These are phyloP conservation scores for Atractosteus spatula DNA, from an alignment of 2,113 vertebrate genomes.

Conservation along the genomic window DNA sequence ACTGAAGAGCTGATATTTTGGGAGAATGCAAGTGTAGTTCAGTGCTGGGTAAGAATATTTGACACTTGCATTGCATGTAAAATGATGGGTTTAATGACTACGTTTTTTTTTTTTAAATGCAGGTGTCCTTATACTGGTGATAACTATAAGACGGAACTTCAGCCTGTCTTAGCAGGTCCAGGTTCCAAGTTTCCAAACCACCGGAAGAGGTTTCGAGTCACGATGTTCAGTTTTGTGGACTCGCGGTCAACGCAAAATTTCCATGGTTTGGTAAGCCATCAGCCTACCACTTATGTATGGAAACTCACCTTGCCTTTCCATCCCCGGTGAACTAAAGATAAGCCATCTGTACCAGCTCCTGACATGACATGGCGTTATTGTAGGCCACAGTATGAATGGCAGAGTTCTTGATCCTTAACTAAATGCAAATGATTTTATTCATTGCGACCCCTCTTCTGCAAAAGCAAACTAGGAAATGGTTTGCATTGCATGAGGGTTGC, in stretches of 20 bases:
- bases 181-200: constrained; percentile 47
- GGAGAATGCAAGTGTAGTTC: too few species aligned
- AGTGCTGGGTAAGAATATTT: constrained; percentile 26
- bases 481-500: too few species aligned
- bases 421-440: not conserved
- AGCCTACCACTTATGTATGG: not conserved
- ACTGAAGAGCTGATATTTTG: too few species aligned
- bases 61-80: not conserved
- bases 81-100: not conserved
- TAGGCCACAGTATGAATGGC: too few species aligned
- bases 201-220: constrained; percentile 56
- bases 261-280: constrained; percentile 30
- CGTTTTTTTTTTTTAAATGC: not conserved
- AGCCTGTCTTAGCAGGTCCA: constrained; percentile 24
- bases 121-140: constrained; percentile 65
- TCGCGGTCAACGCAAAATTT: not conserved
- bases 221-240: constrained; percentile 58
- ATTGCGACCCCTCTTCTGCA: not conserved
- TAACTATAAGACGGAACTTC: constrained; percentile 48
- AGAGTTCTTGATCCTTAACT: too few species aligned
- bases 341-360: too few species aligned
- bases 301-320: too few species aligned
- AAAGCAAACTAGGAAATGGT: not conserved
- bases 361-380: too few species aligned
- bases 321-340: too few species aligned